Base-by-base conservation (phyloP, 1,140 invertebrate species). In the Papilio aristodemus region DNA sequence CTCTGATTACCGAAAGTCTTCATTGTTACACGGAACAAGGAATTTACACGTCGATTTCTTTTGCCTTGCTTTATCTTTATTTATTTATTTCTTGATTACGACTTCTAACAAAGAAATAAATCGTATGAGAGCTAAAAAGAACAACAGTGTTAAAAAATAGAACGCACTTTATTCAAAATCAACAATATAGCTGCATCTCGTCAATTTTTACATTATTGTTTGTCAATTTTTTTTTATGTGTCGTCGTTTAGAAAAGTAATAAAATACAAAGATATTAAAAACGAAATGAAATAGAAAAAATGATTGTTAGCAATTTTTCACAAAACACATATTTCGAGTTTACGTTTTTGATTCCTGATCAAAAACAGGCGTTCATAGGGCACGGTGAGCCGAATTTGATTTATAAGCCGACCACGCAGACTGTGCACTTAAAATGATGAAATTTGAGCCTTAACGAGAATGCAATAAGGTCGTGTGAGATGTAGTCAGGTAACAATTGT, bases 341-440 rank as follows among this genome's bases (percentile, higher is more conserved):
- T 78, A 78, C 73, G 68, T 76, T 75, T 70, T 80, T 77, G 70
- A 82, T 76, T 74, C 79, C 81, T 75, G 80, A 86, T 82, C 84
- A 87, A 87, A 85, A 87, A 86, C 85, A 87, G 74, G 78, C 80
- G 80, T 83, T 80, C 79, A 71, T 74, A 76, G 76, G 79, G 70
- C 68, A 74, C 73, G 68, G 68, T 67, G 77, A 75, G 69, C 77
- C 76, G 71, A 80, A 85, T 83, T 87, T 90, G 86, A 89, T 89
- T 90, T 90, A 90, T 88, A 77, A 64, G 43, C 54, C 37, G 27
- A 67, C 71, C 54, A 80, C 43, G 62, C 41, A 17, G 36, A 25
- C 17, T 8, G 3, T 25, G 17, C 32, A 4, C 11, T 41, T 7
- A 11, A 22, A 39, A 27, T 13, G 4, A 54, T 69, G 11, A 10